Conservation (phyloP, 1,140 invertebrate species). For the Psix sp. region DNA sequence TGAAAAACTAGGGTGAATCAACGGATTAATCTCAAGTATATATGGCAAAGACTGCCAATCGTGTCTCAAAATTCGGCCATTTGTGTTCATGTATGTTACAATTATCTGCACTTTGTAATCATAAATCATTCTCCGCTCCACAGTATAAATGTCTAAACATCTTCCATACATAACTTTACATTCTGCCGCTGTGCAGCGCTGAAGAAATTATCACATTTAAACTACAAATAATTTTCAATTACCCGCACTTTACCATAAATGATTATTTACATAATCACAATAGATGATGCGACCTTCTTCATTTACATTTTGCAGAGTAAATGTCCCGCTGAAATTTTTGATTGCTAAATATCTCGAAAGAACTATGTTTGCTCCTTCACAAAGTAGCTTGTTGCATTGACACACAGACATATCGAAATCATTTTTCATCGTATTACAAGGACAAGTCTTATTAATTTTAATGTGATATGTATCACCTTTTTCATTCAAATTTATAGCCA, state of each 20-base stretch:
- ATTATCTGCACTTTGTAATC: conserved; percentile 39
- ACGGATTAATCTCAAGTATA: conserved; percentile 60
- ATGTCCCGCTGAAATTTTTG: conserved; percentile 75
- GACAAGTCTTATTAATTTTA: conserved; percentile 48
- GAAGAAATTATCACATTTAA: background rate
- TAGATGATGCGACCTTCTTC: conserved; percentile 79
- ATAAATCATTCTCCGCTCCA: conserved; percentile 55
- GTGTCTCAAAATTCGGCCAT: conserved; percentile 62
- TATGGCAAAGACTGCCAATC: conserved; percentile 60
- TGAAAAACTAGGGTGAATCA: conserved; percentile 29
- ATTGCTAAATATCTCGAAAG: conserved; percentile 80
- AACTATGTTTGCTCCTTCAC: conserved; percentile 80
- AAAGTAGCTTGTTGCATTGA: conserved; percentile 72
- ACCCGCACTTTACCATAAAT: background rate
- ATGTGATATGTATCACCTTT: conserved; percentile 50
- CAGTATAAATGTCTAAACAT: conserved; percentile 53
- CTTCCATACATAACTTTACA: conserved; percentile 48
- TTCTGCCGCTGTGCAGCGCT: conserved; percentile 52
- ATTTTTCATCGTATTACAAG: conserved; percentile 41
- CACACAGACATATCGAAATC: conserved; percentile 43
- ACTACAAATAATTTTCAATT: background rate
- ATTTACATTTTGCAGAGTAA: conserved; percentile 77
- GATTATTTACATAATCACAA: conserved; percentile 78
- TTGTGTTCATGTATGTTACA: conserved; percentile 55
- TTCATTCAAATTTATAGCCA: conserved; percentile 44